These are phyloP conservation scores for Dynastes maya DNA, from an alignment of 2,888 invertebrate genomes.

Conservation along the genomic window DNA sequence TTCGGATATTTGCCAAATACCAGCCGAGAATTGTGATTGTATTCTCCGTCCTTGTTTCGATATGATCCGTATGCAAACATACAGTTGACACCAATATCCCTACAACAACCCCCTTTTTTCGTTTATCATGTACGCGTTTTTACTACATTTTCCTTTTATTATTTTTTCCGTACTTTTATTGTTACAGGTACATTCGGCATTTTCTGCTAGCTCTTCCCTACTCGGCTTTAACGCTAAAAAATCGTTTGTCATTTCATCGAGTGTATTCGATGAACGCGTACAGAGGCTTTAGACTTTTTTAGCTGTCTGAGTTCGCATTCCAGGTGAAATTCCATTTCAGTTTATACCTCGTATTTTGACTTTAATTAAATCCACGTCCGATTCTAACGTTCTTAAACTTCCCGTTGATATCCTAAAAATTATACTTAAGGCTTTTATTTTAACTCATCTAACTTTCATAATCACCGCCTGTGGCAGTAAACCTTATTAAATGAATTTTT, in stretches of 20 bases:
- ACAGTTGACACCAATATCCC: conserved; percentile 46
- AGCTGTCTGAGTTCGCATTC: conserved; percentile 46
- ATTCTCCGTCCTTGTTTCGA: conserved; percentile 46
- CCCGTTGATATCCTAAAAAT: conserved; percentile 40
- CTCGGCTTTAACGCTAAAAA: conserved; percentile 24
- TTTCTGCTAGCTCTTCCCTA: conserved; percentile 7
- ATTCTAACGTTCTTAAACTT: conserved; percentile 42
- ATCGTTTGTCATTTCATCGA: conserved; percentile 45
- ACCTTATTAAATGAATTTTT: conserved; percentile 29
- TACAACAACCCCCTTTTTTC: conserved; percentile 43
- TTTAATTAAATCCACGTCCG: conserved; percentile 51
- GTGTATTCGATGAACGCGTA: conserved; percentile 38
- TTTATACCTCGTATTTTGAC: conserved; percentile 50
- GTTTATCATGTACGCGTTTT: conserved; percentile 45
- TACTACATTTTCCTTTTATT: conserved; percentile 41
- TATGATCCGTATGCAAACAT: conserved; percentile 49
- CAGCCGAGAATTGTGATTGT: conserved; percentile 61
- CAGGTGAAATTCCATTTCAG: conserved; percentile 48
- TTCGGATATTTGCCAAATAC: conserved; percentile 69
- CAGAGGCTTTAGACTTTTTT: conserved; percentile 38
- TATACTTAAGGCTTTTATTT: conserved; percentile 36
- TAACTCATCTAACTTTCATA: conserved; percentile 24
- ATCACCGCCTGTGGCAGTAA: conserved; percentile 1
- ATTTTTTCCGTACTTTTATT: conserved; percentile 40
- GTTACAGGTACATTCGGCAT: conserved; percentile 44